Evolutionary conservation across 2,888 invertebrate genomes (phyloP).

Genomic region (Cataglyphis cursor): DNA sequence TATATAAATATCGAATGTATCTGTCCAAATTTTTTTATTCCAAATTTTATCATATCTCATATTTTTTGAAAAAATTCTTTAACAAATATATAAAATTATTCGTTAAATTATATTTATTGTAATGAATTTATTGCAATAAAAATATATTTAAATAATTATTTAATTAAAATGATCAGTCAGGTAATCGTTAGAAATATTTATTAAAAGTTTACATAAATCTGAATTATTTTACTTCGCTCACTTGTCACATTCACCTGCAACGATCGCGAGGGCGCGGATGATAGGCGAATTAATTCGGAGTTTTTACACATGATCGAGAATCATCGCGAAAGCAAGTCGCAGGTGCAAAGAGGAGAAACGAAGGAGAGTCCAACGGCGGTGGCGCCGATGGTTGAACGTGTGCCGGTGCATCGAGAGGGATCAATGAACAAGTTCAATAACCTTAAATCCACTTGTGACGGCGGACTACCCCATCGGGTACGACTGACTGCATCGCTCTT

Average conservation of each 20-base stretch:
- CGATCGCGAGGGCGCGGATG: background rate
- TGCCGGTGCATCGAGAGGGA: conserved; percentile 77
- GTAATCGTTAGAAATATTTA: background rate
- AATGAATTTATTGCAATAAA: too few species aligned
- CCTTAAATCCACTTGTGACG: conserved; percentile 85
- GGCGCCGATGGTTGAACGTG: conserved; percentile 66
- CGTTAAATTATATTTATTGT: too few species aligned
- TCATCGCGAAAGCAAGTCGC: conserved; percentile 3
- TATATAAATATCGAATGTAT: background rate
- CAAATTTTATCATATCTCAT: background rate
- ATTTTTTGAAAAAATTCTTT: background rate
- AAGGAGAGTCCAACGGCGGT: conserved; percentile 43
- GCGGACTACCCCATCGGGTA: conserved; percentile 74
- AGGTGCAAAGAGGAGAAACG: conserved; percentile 44
- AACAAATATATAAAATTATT: background rate
- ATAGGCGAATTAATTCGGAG: conserved; percentile 56
- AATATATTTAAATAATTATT: background rate
- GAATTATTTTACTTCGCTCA: background rate
- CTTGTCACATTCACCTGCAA: background rate
- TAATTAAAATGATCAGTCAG: background rate
- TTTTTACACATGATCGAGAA: conserved; percentile 47
- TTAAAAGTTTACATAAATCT: background rate
- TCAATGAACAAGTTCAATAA: conserved; percentile 86
- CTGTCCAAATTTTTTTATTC: background rate
- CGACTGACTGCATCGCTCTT: conserved; percentile 78